Conservation (phyloP, 2,113 vertebrate species). For the Phaetusa simplex region DNA sequence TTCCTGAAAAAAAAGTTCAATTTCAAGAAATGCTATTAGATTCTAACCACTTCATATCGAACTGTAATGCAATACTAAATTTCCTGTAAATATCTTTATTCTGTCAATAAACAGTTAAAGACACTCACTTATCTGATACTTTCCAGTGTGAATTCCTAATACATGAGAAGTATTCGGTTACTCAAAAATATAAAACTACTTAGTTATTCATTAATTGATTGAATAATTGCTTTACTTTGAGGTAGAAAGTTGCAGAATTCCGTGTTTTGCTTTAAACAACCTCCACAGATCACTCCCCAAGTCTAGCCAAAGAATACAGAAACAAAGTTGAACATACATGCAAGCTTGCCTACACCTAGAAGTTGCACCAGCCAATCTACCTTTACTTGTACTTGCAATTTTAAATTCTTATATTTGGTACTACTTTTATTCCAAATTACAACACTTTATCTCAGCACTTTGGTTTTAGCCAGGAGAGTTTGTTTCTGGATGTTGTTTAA, state of each 20-base stretch:
- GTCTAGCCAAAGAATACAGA: background rate
- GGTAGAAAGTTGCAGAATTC: background rate
- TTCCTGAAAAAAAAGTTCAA: background rate
- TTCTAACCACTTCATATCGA: background rate
- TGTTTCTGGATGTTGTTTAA: background rate
- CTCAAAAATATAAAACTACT: background rate
- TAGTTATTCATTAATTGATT: background rate
- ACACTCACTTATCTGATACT: background rate
- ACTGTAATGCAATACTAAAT: background rate
- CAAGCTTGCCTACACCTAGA: background rate
- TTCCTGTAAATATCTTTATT: background rate
- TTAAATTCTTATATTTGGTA: background rate
- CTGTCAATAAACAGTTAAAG: background rate
- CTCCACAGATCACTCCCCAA: background rate
- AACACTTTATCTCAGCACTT: background rate
- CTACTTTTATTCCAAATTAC: background rate
- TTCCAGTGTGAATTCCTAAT: background rate
- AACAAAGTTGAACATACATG: background rate
- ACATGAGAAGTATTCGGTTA: background rate
- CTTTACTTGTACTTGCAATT: background rate
- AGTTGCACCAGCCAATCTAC: background rate
- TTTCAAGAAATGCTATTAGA: background rate
- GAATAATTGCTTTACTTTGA: background rate
- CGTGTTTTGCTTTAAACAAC: background rate
- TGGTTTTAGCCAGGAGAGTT: background rate